phyloP scores from a whole-genome alignment of 2,797 vertebrate genomes.

The Leuciscus waleckii region DNA sequence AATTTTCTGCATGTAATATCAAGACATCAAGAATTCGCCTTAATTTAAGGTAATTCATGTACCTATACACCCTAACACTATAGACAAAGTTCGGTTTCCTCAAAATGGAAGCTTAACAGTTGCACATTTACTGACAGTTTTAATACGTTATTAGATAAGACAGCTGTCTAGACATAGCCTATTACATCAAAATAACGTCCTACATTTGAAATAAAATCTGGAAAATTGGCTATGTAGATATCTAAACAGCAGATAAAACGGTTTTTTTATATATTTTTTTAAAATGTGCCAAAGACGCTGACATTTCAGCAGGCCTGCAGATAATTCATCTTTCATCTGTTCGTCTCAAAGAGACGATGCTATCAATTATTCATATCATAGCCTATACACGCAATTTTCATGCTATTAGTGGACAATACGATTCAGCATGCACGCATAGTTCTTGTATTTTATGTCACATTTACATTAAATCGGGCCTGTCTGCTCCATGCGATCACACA shows the following conservation, averaged over 20 bases:
- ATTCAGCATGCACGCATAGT: neutral
- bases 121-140: neutral
- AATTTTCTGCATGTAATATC: too few relatives aligned
- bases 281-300: neutral
- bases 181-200: neutral
- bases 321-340: neutral
- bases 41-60: neutral
- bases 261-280: neutral
- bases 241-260: neutral
- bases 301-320: neutral
- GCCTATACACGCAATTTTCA: neutral
- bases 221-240: neutral
- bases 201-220: too few relatives aligned
- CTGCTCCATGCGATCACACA: neutral
- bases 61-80: neutral
- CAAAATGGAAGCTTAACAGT: constrained; percentile 5
- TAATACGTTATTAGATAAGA: neutral
- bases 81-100: neutral
- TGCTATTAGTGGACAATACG: neutral
- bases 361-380: neutral
- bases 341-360: neutral
- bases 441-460: neutral
- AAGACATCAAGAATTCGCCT: too few relatives aligned
- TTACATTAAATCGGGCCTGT: neutral
- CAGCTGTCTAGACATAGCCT: neutral